Conservation (phyloP, 2,888 invertebrate genomes). For the Orchesella flavescens region DNA sequence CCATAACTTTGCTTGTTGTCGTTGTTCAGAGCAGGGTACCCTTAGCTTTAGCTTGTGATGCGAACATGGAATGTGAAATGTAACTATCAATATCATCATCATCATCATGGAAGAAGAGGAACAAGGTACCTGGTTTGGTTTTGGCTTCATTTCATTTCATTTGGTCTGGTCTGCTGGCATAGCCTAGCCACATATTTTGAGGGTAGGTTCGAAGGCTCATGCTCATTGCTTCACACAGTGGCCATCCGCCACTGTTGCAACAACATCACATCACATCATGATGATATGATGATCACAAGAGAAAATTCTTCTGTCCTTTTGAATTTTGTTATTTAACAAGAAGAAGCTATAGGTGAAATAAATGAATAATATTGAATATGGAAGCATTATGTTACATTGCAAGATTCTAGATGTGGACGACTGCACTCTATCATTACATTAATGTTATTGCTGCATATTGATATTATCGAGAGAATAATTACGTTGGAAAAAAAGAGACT, state of each 20-base stretch:
- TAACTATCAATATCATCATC: too few species aligned
- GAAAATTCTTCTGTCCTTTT: slow-evolving; percentile 50
- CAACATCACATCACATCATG: slow-evolving; percentile 4
- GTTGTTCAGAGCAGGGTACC: slow-evolving; percentile 7
- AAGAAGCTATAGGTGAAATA: slow-evolving; percentile 31
- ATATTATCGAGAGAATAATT: slow-evolving; percentile 56
- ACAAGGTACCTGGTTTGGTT: slow-evolving; percentile 38
- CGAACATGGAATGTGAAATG: background rate
- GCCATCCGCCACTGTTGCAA: slow-evolving; percentile 52
- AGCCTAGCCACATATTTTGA: slow-evolving; percentile 26
- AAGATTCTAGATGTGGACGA: background rate
- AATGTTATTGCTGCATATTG: slow-evolving; percentile 21
- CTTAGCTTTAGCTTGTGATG: too few species aligned
- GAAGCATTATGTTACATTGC: background rate
- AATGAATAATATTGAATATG: slow-evolving; percentile 33
- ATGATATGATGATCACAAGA: background rate
- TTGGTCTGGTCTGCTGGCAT: background rate
- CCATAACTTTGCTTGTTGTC: slow-evolving; percentile 30
- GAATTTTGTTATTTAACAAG: slow-evolving; percentile 49
- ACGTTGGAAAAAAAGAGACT: slow-evolving; percentile 48
- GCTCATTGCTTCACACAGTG: slow-evolving; percentile 22
- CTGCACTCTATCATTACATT: background rate
- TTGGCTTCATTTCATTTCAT: background rate
- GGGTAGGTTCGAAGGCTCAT: slow-evolving; percentile 58
- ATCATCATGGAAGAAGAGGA: slow-evolving; percentile 43